Evolutionary conservation across 2,113 vertebrate genomes (phyloP).

Genomic region (Sarotherodon lohbergeri): DNA sequence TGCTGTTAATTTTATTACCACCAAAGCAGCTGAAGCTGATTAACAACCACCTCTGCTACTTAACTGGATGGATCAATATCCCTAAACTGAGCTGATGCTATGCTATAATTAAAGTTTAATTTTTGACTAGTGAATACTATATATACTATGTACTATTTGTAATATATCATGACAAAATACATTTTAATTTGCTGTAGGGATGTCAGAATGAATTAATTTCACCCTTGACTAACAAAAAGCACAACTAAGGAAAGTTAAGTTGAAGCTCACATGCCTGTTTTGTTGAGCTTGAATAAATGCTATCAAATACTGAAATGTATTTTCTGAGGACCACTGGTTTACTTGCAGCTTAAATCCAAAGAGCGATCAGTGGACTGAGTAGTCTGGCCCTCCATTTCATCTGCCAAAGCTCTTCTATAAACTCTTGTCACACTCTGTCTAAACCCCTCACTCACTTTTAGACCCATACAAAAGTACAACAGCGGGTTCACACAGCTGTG

Average conservation of each 20-base stretch:
- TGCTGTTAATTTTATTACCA: not conserved
- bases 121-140: rapidly evolving
- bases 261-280: not conserved
- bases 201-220: not conserved
- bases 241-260: rapidly evolving
- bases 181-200: not conserved
- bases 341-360: constrained; percentile 13
- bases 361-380: constrained; percentile 13
- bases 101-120: not conserved
- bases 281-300: not conserved
- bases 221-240: not conserved
- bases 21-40: not conserved
- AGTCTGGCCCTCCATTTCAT: not conserved
- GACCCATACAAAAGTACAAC: not conserved
- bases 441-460: not conserved
- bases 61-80: not conserved
- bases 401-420: not conserved
- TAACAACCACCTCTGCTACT: not conserved
- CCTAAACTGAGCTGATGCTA: not conserved
- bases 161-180: not conserved
- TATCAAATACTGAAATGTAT: not conserved
- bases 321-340: not conserved
- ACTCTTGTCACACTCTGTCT: not conserved
- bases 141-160: not conserved
- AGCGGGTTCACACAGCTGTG: not conserved